Base-by-base conservation (phyloP, 2,113 vertebrate genomes). In the Plecotus auritus region DNA sequence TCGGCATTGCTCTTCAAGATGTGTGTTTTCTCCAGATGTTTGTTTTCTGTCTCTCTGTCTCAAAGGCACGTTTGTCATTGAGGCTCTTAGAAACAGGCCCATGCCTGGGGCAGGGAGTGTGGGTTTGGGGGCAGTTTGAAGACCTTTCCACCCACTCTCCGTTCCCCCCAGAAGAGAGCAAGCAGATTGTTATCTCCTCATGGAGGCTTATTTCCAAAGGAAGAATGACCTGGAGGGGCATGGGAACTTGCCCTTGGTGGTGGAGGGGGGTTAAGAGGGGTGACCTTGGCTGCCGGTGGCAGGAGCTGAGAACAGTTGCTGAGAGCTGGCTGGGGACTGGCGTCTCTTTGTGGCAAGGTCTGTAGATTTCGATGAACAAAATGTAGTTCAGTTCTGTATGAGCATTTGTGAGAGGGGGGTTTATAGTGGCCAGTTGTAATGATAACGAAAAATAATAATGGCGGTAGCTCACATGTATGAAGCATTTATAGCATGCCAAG, bases 1-100 rank as follows among this genome's bases (percentile, higher is more conserved):
- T 51, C 45, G 13, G 28, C 23, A 2, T 61, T 0, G 12, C 4
- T 47, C 80, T 0, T 84, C 49, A 69, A 40, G 11, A 40, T 35
- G 5, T 17, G 35, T 49, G 0, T 88, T 49, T 87, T 92, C 85
- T 96, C 94, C 78, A 73, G 89, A 93, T 96, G 81, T 54, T 26
- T 96, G 81, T 54, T 26, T 84, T 90, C 78, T 78, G 18, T 98
- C 96, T 66, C 90, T 97, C 87, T 97, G 94, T 97, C 87, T 97
- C 30, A 6, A 4, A 95, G 87, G 77, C 2, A 1, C 76, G 10
- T 74, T 76, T 94, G 47, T 42, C 85, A 30, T 2, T 20, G 88
- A 93, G 90, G 54, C 23, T 83, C 90, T 88, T 51, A 74, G 49
- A 83, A 67, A 95, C 76, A 28, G 13, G 30, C 86, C 80, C 4